A percentile compares a stretch with the other conserved stretches of the same genome.
Evolutionary conservation across 92 coral and sea anemone species (phyloP).

Genomic region (Scolanthus callimorphus): DNA sequence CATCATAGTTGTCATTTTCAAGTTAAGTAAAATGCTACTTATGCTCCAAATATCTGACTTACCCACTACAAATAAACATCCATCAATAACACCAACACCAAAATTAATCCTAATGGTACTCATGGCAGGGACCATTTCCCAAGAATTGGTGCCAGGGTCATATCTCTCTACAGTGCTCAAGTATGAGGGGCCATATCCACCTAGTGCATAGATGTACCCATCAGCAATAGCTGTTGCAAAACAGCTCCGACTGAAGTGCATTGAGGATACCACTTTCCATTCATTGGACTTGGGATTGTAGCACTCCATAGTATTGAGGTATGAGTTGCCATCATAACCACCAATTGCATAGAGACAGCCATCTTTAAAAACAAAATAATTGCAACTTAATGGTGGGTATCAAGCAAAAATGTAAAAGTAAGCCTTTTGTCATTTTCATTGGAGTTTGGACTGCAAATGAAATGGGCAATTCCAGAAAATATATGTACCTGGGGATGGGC

Average conservation of each 20-base stretch:
- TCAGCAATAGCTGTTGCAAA: conserved; percentile 84
- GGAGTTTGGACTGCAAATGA: too few species aligned
- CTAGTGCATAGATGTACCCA: conserved; percentile 89
- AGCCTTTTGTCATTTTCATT: too few species aligned
- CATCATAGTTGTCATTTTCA: too few species aligned
- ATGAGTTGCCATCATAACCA: conserved; percentile 83
- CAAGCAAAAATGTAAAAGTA: too few species aligned
- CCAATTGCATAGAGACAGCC: conserved; percentile 74
- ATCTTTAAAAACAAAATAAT: too few species aligned
- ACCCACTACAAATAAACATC: conserved; percentile 89
- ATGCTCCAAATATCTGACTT: too few species aligned
- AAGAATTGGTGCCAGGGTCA: conserved; percentile 60
- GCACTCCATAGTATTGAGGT: conserved; percentile 83
- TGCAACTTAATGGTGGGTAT: too few species aligned
- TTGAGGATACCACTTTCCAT: conserved; percentile 77
- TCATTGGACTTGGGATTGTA: conserved; percentile 66
- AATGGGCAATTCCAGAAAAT: too few species aligned
- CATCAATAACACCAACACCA: conserved; percentile 82
- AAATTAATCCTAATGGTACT: conserved; percentile 83
- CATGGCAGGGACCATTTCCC: conserved; percentile 97
- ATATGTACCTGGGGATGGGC: too few species aligned
- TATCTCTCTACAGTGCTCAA: conserved; percentile 85
- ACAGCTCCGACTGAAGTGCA: conserved; percentile 91
- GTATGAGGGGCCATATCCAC: conserved; percentile 90
- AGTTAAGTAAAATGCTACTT: too few species aligned